These are phyloP conservation scores for Etheostoma spectabile DNA, from an alignment of 2,113 vertebrate genomes.

Conservation along the genomic window DNA sequence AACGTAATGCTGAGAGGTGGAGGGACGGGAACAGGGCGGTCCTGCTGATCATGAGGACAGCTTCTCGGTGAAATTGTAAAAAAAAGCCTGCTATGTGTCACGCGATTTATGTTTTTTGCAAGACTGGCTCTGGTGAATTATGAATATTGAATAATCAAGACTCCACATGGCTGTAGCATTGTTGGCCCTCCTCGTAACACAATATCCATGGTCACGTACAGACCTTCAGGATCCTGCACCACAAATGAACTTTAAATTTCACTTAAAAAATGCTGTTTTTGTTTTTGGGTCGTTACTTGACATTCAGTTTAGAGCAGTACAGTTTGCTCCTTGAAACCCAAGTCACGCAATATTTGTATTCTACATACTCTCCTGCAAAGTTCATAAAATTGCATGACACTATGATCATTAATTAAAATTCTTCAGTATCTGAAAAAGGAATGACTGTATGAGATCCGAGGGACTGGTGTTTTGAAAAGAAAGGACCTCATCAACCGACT, in stretches of 20 bases:
- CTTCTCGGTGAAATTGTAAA: conserved; percentile 6
- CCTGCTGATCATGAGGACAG: conserved; percentile 1
- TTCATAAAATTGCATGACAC: neutral
- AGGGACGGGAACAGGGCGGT: neutral
- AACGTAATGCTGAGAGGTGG: conserved; percentile 10
- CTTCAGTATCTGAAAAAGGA: neutral
- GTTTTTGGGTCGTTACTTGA: neutral
- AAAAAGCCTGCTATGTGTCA: neutral
- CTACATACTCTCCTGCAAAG: too few relatives aligned
- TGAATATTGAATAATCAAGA: neutral
- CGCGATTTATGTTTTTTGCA: too few relatives aligned
- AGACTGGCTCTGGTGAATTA: neutral
- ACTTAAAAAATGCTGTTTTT: neutral
- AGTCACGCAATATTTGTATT: neutral
- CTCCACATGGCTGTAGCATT: neutral
- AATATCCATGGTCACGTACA: neutral
- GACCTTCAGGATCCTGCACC: neutral
- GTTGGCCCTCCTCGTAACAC: neutral
- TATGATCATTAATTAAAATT: neutral
- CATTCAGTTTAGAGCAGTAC: neutral
- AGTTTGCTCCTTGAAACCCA: neutral
- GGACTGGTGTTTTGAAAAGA: neutral
- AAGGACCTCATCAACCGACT: neutral
- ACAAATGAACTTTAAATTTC: neutral
- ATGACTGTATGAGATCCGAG: neutral